Evolutionary conservation across 2,797 vertebrate genomes (phyloP).

Genomic region (Megalops cyprinoides): DNA sequence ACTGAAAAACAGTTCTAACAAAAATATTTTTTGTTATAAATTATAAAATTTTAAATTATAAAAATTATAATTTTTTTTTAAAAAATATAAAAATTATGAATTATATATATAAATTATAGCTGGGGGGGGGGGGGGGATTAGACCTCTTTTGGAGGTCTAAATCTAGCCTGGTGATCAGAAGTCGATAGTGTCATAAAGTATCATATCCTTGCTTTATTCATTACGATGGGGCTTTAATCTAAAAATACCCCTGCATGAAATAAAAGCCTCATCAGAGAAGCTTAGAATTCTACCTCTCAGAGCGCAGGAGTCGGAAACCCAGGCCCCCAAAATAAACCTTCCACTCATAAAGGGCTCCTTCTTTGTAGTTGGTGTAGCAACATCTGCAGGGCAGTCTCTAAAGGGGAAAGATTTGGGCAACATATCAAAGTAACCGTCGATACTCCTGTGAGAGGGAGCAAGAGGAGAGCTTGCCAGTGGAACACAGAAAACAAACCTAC

Average conservation of each 20-base stretch:
- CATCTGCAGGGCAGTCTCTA: slow-evolving; percentile 84
- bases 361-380: slow-evolving; percentile 84
- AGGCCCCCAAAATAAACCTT: slow-evolving; percentile 77
- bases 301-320: slow-evolving; percentile 72
- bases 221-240: slow-evolving; percentile 76
- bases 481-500: slow-evolving; percentile 57
- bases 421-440: slow-evolving; percentile 79
- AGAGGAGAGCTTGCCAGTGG: slow-evolving; percentile 57
- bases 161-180: slow-evolving; percentile 60
- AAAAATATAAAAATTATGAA: no score
- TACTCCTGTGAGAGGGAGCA: slow-evolving; percentile 75
- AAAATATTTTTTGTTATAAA: no score
- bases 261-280: slow-evolving; percentile 71
- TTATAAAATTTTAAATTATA: no score
- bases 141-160: slow-evolving; percentile 46
- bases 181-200: slow-evolving; percentile 76
- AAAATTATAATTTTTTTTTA: no score
- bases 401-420: slow-evolving; percentile 77
- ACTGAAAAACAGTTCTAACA: not conserved
- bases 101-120: not conserved
- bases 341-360: slow-evolving; percentile 80
- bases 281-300: slow-evolving; percentile 65
- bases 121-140: not conserved
- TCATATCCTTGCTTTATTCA: slow-evolving; percentile 74
- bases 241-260: slow-evolving; percentile 77